Conservation (phyloP, 2,888 invertebrate species). For the Kuschelorhynchus macadamiae region DNA sequence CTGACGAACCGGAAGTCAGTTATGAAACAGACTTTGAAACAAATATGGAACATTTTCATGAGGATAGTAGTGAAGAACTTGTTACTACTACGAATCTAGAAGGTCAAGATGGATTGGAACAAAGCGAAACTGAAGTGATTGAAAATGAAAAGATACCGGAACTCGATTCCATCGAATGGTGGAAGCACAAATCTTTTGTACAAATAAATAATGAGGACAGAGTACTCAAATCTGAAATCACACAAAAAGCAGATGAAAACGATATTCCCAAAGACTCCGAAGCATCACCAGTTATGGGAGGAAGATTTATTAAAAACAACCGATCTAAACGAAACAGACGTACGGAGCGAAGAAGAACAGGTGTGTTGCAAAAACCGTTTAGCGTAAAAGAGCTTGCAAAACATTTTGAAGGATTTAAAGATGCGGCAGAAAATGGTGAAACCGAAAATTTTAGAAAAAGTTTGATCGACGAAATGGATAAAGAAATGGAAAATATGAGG, state of each 20-base stretch:
- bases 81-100: no score
- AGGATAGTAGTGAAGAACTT: no score
- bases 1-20: no score
- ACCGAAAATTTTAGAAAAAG: slow-evolving; percentile 53
- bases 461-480: slow-evolving; percentile 52
- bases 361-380: slow-evolving; percentile 23
- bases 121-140: no score
- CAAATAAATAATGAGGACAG: slow-evolving; percentile 16
- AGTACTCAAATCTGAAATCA: no score
- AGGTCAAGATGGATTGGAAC: no score
- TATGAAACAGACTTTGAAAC: no score
- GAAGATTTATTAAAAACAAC: slow-evolving; percentile 33
- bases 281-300: background rate
- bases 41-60: no score
- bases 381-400: slow-evolving; percentile 28
- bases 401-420: slow-evolving; percentile 51
- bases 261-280: no score
- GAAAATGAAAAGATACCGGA: background rate
- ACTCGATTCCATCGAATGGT: slow-evolving; percentile 21
- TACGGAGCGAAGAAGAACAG: slow-evolving; percentile 27
- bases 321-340: slow-evolving; percentile 1
- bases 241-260: slow-evolving; percentile 5
- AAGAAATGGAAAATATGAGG: slow-evolving; percentile 53
- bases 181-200: slow-evolving; percentile 38
- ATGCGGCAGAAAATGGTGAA: slow-evolving; percentile 52